Conservation (phyloP, 2,113 vertebrate species). For the Poeciliopsis retropinna region DNA sequence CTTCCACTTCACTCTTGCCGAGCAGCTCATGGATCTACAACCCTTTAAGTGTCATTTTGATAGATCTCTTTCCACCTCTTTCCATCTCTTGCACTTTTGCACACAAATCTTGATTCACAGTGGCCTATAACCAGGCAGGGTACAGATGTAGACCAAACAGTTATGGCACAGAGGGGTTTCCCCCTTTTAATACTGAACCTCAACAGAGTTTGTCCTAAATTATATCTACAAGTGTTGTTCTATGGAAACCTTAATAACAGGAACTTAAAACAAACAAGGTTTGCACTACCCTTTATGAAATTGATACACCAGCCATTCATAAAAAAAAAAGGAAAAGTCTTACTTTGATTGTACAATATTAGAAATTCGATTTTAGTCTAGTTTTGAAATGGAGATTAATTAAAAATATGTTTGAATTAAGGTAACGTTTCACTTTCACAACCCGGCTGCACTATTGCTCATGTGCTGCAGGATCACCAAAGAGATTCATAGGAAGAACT, state of each 20-base stretch:
- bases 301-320: no score
- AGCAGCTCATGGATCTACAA: conserved; percentile 56
- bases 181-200: neutral
- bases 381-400: neutral
- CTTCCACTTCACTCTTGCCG: conserved; percentile 66
- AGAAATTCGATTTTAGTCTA: neutral
- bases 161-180: neutral
- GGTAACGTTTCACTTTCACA: neutral
- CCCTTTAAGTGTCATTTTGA: conserved; percentile 71
- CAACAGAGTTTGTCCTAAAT: neutral
- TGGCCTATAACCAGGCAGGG: conserved; percentile 17
- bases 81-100: neutral
- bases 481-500: neutral
- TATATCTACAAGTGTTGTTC: neutral
- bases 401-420: neutral
- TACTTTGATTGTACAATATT: neutral
- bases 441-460: no score
- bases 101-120: conserved; percentile 21
- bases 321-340: no score
- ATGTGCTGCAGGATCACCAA: neutral
- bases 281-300: no score
- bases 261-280: no score
- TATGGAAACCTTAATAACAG: neutral
- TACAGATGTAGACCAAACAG: conserved; percentile 9
- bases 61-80: conserved; percentile 54